Percentiles rank a stretch among this genome's conserved stretches.
Evolutionary conservation across 2,888 invertebrate species (phyloP).

Genomic region (Andrena marginata): DNA sequence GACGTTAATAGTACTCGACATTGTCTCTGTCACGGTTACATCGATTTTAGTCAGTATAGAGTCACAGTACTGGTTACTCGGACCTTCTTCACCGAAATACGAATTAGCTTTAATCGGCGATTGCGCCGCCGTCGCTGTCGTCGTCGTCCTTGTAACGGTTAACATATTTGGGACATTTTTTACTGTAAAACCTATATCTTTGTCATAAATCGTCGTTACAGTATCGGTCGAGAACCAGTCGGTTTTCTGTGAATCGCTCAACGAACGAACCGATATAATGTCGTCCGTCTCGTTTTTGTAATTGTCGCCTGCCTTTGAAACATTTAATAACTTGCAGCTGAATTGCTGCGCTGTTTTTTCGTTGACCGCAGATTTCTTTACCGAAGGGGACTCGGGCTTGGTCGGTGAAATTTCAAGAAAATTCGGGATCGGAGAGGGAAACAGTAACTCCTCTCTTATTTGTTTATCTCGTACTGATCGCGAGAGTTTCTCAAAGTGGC

Average conservation of each 20-base stretch:
- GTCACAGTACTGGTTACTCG: neutral
- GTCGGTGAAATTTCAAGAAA: neutral
- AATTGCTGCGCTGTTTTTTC: too few species aligned
- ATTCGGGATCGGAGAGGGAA: constrained; percentile 28
- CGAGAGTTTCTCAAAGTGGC: neutral
- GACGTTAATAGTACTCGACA: neutral
- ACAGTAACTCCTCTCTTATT: neutral
- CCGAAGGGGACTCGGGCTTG: neutral
- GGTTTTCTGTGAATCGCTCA: neutral
- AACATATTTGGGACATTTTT: neutral
- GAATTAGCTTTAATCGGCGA: neutral
- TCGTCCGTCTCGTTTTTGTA: neutral
- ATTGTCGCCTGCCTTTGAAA: neutral
- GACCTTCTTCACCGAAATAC: neutral
- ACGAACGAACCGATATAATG: neutral
- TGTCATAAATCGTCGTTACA: neutral
- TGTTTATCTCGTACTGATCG: neutral
- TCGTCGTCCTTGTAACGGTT: neutral
- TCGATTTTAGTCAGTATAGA: neutral
- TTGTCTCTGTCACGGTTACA: neutral
- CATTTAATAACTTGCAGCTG: neutral
- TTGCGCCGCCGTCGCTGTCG: neutral
- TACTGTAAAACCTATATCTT: neutral
- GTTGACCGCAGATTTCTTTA: neutral
- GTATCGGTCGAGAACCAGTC: neutral